Evolutionary conservation across 2,797 vertebrate species (phyloP), one percentile per base, ranked within the genome.

Genomic region (Oryzias sinensis): DNA sequence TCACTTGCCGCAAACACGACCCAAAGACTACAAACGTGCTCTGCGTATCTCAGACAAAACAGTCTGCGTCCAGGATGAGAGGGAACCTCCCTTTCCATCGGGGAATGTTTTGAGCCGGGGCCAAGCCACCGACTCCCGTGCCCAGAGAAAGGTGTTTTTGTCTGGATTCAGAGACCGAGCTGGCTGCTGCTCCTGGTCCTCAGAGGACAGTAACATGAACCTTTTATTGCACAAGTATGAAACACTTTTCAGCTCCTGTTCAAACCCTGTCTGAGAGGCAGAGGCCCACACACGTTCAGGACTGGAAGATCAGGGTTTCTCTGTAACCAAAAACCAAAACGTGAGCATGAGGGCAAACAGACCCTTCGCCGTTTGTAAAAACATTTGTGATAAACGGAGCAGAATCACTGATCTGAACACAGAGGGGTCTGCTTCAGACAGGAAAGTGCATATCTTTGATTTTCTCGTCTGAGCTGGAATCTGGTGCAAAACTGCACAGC

Each of bases 61-160:
- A 90, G 81, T 82, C 85, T 82, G 53, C 51, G 45, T 70, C 78
- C 81, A 87, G 74, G 76, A 83, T 43, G 73, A 86, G 87, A 86
- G 84, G 76, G 78, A 85, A 78, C 79, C 77, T 59, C 72, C 62
- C 43, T 74, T 62, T 80, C 76, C 70, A 60, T 65, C 68, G 51
- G 81, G 81, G 78, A 75, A 76, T 82, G 75, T 86, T 72, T 82
- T 86, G 88, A 86, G 64, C 17, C 9, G 9, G 60, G 74, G 84
- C 90, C 90, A 91, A 86, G 75, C 88, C 84, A 41, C 74, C 79
- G 73, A 83, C 76, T 83, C 62, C 66, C 59, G 68, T 83, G 78
- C 87, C 84, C 86, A 77, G 77, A 91, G 84, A 90, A 88, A 90
- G 86, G 87, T 91, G 91, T 89, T 91, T 92, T 90, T 91, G 91